Evolutionary conservation across 2,113 vertebrate genomes (phyloP), one percentile per base, ranked within the genome.

Genomic region (Butorides virescens): DNA sequence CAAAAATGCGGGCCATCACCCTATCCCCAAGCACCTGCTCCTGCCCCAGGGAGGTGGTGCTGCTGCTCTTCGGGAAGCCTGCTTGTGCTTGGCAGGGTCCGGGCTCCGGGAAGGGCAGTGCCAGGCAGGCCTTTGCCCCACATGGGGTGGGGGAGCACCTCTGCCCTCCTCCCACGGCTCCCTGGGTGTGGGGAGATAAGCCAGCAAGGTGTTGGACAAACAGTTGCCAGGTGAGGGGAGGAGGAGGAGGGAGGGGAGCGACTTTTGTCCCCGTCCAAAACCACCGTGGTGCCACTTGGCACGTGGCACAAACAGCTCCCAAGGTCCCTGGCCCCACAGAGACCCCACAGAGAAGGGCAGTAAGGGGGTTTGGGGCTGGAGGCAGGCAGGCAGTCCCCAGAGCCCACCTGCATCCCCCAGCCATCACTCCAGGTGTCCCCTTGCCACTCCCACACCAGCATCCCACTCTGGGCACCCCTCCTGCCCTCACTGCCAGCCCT

Each of bases 101-200:
- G 0, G 58, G 59, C 46, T 42, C 63, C 0, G 7, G 55, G 71
- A 73, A 92, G 88, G 90, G 88, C 81, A 96, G 92, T 93, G 81
- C 93, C 94, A 94, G 74, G 66, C 74, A 94, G 93, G 96, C 90
- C 96, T 97, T 97, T 97, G 97, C 95, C 97, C 97, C 15, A 9
- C 39, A 63, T 39, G 88, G 85, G 83, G 77, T 2, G 74, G 75
- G 44, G 88, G 82, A 95, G 89, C 62, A 90, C 83, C 91, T 89
- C 93, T 96, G 90, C 95, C 95, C 88, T 96, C 22, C 17, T 95
- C 95, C 79, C 91, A 58, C 10, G 2, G 56, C 94, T 85, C 91
- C 32, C 55, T 95, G 96, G 97, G 95, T 36, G 96, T 96, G 92
- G 90, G 86, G 85, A 97, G 97, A 97, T 96, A 97, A 97, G 96